Conservation (phyloP, 2,888 invertebrate species). For the Plebejus argus region DNA sequence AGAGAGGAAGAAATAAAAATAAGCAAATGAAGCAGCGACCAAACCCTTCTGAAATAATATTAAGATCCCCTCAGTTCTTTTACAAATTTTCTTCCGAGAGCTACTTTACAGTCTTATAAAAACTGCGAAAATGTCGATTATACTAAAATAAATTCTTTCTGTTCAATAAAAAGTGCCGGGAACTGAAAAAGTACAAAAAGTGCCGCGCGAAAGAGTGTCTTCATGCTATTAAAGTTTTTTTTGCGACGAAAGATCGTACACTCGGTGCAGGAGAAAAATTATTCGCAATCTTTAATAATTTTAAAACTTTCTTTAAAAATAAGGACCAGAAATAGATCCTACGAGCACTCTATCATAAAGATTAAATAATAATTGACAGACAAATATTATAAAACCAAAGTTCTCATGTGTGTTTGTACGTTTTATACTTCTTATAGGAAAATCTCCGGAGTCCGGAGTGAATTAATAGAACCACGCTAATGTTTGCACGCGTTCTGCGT, state of each 20-base stretch:
- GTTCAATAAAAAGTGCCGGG: constrained; percentile 5
- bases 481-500: too few relatives aligned
- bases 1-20: not conserved
- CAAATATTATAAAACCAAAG: too few relatives aligned
- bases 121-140: constrained; percentile 14
- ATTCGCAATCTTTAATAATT: not conserved
- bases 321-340: not conserved
- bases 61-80: not conserved
- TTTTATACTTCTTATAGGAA: too few relatives aligned
- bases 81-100: not conserved
- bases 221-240: not conserved
- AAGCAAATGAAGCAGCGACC: not conserved
- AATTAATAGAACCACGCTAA: too few relatives aligned
- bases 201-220: not conserved
- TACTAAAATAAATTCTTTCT: not conserved
- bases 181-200: not conserved
- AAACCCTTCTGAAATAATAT: not conserved
- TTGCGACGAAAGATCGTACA: not conserved
- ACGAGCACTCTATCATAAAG: too few relatives aligned
- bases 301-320: not conserved
- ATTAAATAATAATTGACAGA: too few relatives aligned
- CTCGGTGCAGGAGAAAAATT: not conserved
- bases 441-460: too few relatives aligned
- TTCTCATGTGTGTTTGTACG: too few relatives aligned
- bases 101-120: not conserved